Conservation (phyloP, 2,797 vertebrate genomes). For the Tapera naevia region DNA sequence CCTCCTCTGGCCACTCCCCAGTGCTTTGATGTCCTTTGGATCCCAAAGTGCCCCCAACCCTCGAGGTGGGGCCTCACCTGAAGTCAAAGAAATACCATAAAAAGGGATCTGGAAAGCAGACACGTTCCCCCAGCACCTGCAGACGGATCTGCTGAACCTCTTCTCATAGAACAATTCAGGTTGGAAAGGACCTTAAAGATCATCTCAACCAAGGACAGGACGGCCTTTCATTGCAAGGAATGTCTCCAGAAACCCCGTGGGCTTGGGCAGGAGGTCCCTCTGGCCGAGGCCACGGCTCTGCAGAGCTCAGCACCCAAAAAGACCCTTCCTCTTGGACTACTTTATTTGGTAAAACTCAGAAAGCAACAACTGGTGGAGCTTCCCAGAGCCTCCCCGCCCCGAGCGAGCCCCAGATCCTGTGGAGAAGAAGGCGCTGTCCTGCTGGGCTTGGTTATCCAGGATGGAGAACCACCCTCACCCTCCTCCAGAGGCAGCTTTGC, state of each 20-base stretch:
- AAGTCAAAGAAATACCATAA: not conserved
- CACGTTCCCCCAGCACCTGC: no score
- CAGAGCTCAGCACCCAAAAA: not conserved
- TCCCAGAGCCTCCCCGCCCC: conserved; percentile 35
- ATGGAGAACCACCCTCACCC: not conserved
- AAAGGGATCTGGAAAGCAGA: not conserved
- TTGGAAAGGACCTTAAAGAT: no score
- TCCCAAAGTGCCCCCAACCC: no score
- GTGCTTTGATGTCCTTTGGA: no score
- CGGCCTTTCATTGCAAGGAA: accelerated
- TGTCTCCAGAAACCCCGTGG: not conserved
- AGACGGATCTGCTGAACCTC: not conserved
- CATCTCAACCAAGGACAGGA: no score
- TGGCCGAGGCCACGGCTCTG: accelerated
- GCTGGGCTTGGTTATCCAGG: not conserved
- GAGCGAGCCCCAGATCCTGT: conserved; percentile 3
- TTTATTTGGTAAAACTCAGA: conserved; percentile 82
- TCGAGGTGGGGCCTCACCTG: no score
- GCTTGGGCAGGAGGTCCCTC: not conserved
- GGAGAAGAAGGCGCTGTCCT: not conserved
- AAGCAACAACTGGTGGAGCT: conserved; percentile 56
- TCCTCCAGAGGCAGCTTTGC: not conserved
- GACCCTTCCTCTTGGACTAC: conserved; percentile 70
- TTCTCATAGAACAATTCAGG: no score
- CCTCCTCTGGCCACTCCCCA: no score